Base-by-base conservation (phyloP, 2,113 vertebrate species). In the Recurvirostra avosetta region DNA sequence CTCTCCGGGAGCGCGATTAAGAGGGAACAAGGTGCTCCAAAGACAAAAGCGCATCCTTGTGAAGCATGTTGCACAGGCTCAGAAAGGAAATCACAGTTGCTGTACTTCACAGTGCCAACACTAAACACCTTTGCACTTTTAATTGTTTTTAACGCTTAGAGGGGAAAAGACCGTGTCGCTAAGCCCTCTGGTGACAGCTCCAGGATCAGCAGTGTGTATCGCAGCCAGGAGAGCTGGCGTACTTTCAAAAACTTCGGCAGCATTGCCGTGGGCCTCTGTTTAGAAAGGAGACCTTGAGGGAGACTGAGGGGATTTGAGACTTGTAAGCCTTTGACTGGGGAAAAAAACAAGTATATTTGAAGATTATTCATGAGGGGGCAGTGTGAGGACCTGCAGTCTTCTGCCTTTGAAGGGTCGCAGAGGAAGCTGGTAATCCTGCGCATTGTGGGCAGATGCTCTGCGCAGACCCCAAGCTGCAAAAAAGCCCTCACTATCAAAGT, bases 101-200 rank as follows among this genome's bases (percentile, higher is more conserved):
- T 63, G 75, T 58, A 74, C 72, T 77, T 86, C 67, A 76, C 70
- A 76, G 74, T 6, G 78, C 53, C 92, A 91, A 34, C 27, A 62
- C 49, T 34, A 40, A 91, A 73, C 74, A 94, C 90, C 93, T 97
- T 80, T 91, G 91, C 81, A 80, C 95, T 97, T 97, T 58, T 92
- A 95, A 94, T 92, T 95, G 89, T 40, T 96, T 86, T 85, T 47
- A 91, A 70, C 1, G 32, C 67, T 88, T 52, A 59, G 43, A 90
- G 73, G 63, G 52, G 68, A 76, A 81, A 84, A 80, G 81, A 18
- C 71, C 82, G 67, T 94, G 67, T 71, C 81, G 83, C 91, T 86
- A 94, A 97, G 96, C 95, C 96, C 96, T 92, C 97, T 97, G 96
- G 92, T 96, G 96, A 95, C 96, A 96, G 85, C 92, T 94, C 59